Evolutionary conservation across 2,113 vertebrate species (phyloP).

Genomic region (Chrysochloris asiatica): DNA sequence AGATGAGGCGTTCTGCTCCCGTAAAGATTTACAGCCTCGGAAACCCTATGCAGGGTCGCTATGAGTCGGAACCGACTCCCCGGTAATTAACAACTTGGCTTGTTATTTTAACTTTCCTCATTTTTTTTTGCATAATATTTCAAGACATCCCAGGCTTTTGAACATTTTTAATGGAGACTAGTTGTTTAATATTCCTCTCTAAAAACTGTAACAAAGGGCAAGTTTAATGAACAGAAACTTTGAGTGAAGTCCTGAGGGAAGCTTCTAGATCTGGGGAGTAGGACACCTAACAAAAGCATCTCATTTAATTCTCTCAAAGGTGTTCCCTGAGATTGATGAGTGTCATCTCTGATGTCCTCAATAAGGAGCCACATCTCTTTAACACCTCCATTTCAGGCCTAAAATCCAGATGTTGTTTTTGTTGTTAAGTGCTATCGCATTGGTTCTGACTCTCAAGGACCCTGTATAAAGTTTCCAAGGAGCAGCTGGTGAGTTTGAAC

Average conservation of each 20-base stretch:
- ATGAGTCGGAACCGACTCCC: not conserved
- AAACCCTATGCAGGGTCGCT: too few species aligned
- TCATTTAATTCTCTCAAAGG: not conserved
- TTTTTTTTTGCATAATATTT: not conserved
- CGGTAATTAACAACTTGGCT: not conserved
- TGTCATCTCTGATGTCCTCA: not conserved
- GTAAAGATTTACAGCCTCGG: too few species aligned
- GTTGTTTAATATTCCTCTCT: not conserved
- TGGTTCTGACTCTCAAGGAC: too few species aligned
- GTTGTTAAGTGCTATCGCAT: too few species aligned
- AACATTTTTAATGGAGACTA: not conserved
- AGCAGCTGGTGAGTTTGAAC: too few species aligned
- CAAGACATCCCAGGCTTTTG: not conserved
- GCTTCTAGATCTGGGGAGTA: not conserved
- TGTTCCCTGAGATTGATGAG: not conserved
- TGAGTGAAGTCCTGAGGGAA: not conserved
- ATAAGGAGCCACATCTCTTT: not conserved
- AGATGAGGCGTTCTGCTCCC: too few species aligned
- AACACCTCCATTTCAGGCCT: not conserved
- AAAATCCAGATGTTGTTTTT: not conserved
- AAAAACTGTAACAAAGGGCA: conserved; percentile 21
- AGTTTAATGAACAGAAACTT: not conserved
- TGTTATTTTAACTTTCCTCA: not conserved
- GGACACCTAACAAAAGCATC: not conserved
- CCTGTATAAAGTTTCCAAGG: too few species aligned